These are phyloP conservation scores for Heliconius eleuchia DNA, from an alignment of 1,140 invertebrate species.

Conservation along the genomic window DNA sequence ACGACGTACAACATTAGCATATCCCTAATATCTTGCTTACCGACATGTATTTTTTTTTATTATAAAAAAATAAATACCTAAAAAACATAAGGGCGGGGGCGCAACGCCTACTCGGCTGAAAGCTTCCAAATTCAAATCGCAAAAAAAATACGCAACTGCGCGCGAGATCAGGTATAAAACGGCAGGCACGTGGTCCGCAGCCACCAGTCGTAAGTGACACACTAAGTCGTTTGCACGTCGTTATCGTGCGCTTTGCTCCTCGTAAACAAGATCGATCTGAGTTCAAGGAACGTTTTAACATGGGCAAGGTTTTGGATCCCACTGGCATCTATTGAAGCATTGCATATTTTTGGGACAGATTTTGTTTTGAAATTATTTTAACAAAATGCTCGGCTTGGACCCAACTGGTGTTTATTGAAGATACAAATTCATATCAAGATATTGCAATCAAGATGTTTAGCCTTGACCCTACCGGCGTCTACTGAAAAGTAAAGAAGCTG, in stretches of 20 bases:
- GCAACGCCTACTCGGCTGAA: constrained; percentile 73
- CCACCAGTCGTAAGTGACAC: constrained; percentile 67
- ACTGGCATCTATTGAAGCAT: constrained; percentile 68
- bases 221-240: constrained; percentile 56
- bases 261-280: constrained; percentile 77
- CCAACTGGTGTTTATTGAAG: constrained; percentile 58
- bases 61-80: constrained; percentile 39
- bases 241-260: constrained; percentile 55
- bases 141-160: constrained; percentile 75
- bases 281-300: constrained; percentile 57
- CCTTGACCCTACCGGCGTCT: constrained; percentile 69
- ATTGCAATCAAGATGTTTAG: constrained; percentile 57
- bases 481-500: constrained; percentile 49
- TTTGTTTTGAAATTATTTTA: constrained; percentile 30
- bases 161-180: constrained; percentile 72
- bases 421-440: constrained; percentile 10
- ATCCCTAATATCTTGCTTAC: constrained; percentile 39
- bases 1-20: not conserved
- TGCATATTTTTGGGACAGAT: constrained; percentile 38
- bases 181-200: constrained; percentile 65
- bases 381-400: constrained; percentile 51
- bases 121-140: constrained; percentile 79
- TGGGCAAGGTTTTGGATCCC: constrained; percentile 74
- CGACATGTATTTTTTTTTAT: constrained; percentile 59
- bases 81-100: constrained; percentile 70